Conservation (phyloP, 2,113 vertebrate species). For the Phocoena phocoena region DNA sequence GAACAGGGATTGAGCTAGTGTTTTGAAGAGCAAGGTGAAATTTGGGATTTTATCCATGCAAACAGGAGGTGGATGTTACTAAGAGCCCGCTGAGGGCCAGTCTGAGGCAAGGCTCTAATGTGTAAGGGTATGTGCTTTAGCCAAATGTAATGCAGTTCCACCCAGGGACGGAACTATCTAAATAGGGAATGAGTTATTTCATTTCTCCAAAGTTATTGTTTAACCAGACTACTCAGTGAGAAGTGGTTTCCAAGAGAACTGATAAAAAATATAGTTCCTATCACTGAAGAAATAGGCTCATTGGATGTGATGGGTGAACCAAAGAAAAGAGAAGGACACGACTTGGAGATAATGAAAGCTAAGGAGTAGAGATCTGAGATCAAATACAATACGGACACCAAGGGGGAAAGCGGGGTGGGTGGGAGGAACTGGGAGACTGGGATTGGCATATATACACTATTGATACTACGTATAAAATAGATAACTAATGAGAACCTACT, state of each 20-base stretch:
- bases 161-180: neutral
- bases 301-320: neutral
- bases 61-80: neutral
- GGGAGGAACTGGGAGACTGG: too few relatives aligned
- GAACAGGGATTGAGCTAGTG: neutral
- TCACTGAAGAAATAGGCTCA: neutral
- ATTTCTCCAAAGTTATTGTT: neutral
- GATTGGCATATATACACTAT: too few relatives aligned
- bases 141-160: neutral
- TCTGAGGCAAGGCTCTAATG: neutral
- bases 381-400: neutral
- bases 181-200: neutral
- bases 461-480: too few relatives aligned
- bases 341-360: too few relatives aligned
- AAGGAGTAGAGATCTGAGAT: neutral
- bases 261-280: neutral
- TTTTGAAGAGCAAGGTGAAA: neutral
- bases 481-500: too few relatives aligned
- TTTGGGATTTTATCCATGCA: fast-evolving
- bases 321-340: neutral
- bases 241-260: neutral
- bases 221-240: neutral
- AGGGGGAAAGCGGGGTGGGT: too few relatives aligned
- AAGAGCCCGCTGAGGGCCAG: neutral
- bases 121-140: neutral